These are phyloP conservation scores for Odocoileus hemionus DNA, from an alignment of 2,113 vertebrate species.

Conservation along the genomic window DNA sequence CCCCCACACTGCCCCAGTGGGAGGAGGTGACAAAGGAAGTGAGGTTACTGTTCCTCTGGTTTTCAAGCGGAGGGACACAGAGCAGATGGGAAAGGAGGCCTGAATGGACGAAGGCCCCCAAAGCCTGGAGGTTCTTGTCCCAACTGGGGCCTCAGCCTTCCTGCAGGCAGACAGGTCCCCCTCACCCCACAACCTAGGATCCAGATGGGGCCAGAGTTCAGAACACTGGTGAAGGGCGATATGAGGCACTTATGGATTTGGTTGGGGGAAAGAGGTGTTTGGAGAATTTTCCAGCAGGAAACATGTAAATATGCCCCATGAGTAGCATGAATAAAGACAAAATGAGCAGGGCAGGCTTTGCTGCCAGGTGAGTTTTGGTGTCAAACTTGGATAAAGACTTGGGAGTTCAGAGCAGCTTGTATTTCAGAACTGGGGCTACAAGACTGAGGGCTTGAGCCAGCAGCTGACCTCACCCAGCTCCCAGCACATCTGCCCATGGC, in stretches of 20 bases:
- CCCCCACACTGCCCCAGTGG: accelerated
- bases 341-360: not conserved
- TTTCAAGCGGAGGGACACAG: not conserved
- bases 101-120: not conserved
- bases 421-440: not conserved
- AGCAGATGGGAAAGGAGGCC: not conserved
- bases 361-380: not conserved
- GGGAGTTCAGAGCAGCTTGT: not conserved
- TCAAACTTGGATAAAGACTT: not conserved
- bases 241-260: too few relatives aligned
- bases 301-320: not conserved
- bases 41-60: not conserved
- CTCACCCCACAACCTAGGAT: not conserved
- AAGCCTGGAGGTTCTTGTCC: not conserved
- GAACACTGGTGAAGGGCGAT: not conserved
- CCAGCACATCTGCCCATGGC: accelerated
- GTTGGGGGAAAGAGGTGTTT: not conserved
- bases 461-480: not conserved
- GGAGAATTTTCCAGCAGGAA: not conserved
- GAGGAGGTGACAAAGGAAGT: not conserved
- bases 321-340: not conserved
- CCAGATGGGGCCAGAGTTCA: not conserved
- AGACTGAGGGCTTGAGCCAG: not conserved
- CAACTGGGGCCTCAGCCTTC: accelerated
- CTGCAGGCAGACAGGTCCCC: not conserved